phyloP scores from a whole-genome alignment of 2,797 vertebrate genomes.

The Accipiter minullus region DNA sequence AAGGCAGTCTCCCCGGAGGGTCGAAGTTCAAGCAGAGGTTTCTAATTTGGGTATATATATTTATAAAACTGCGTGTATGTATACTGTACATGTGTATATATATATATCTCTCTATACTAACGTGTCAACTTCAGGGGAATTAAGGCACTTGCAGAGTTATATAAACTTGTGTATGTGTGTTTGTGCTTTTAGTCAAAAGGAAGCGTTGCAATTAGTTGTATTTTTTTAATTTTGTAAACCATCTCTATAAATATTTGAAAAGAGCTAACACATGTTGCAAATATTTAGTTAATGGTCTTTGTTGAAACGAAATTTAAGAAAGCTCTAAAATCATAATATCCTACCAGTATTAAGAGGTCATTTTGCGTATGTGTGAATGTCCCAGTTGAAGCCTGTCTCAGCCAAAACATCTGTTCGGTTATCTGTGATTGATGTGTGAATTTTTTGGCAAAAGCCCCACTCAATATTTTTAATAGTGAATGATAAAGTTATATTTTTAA shows the following conservation, averaged over 20 bases:
- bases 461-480: background rate
- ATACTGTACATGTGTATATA: background rate
- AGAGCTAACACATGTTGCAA: background rate
- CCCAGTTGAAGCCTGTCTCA: background rate
- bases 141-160: background rate
- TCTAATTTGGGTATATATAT: background rate
- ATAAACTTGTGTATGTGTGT: background rate
- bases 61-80: background rate
- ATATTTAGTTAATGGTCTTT: slow-evolving; percentile 3
- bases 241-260: slow-evolving; percentile 13
- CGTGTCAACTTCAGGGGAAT: background rate
- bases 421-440: background rate
- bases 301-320: background rate
- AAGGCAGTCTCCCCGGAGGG: background rate
- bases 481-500: background rate
- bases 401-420: background rate
- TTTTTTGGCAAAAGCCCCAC: background rate
- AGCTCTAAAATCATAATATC: background rate
- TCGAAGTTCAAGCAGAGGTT: background rate
- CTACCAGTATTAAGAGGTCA: background rate
- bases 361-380: background rate
- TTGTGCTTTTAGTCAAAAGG: background rate
- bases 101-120: background rate
- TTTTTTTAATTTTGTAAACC: background rate
- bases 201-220: background rate